Base-by-base conservation (phyloP, 2,113 vertebrate genomes). In the Pyrgilauda ruficollis region DNA sequence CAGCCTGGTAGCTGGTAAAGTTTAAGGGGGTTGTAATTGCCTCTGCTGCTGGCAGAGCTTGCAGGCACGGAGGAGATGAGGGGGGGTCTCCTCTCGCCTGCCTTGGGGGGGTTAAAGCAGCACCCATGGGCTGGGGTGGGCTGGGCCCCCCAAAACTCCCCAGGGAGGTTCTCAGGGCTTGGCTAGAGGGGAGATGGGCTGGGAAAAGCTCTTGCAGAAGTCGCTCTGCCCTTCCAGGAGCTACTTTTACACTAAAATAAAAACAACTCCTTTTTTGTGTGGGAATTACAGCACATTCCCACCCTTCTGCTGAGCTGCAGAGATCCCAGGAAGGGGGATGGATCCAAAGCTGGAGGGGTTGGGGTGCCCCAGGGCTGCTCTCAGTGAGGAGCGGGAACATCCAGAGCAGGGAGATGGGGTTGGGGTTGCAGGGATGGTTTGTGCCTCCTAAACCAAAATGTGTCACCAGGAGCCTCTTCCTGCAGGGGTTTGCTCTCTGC, bases 291-390 rank as follows among this genome's bases (percentile, higher is more conserved):
- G 46, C 17, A 4, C 2, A 1, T 24, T 21, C n/a, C 46, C 15
- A 9, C 35, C 56, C 8, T 49, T 15, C 44, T 33, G 66, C 83
- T 9, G 74, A 68, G 55, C 73, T 70, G 47, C 79, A 28, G 41
- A 33, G 0, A 0, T 35, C 44, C 44, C 3, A 0, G 56, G 7
- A 1, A 6, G 24, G 7, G 37, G 62, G 10, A 3, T 5, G 9
- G 50, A 15, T 2, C 6, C n/a, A 33, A 30, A 44, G 8, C 16
- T 52, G 58, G 44, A 1, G 2, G 22, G 11, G 3, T 2, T 4
- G 15, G 22, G 33, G 41, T 22, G 53, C 17, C 18, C 7, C 2
- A 6, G 18, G 0, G 23, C 79, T 37, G 37, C 35, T 50, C 46
- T 47, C 31, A 7, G 27, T 0, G 11, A 27, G 46, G 4, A 14